Evolutionary conservation across 2,888 invertebrate species (phyloP).

Genomic region (Caenorhabditis sp.): DNA sequence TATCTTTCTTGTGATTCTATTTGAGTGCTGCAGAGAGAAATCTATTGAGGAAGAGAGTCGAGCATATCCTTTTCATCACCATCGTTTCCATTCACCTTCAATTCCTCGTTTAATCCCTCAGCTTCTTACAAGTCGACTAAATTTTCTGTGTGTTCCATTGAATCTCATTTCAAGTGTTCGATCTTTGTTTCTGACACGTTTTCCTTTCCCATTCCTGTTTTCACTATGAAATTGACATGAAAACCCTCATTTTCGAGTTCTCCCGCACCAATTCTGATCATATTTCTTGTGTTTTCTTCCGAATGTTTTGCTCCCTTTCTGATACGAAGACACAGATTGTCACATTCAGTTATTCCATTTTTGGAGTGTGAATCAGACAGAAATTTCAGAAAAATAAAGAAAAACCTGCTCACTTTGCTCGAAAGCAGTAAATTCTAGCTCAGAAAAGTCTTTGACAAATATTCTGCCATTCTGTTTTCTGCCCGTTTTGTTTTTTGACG

Average conservation of each 20-base stretch:
- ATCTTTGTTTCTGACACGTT: not conserved
- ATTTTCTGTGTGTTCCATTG: not conserved
- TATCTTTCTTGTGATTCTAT: too few relatives aligned
- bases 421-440: not conserved
- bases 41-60: too few relatives aligned
- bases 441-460: not conserved
- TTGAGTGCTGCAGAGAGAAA: too few relatives aligned
- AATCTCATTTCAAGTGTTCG: not conserved
- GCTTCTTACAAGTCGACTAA: not conserved
- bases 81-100: not conserved
- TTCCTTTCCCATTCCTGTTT: not conserved
- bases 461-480: slow-evolving; percentile 1
- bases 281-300: not conserved
- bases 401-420: not conserved
- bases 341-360: slow-evolving; percentile 6
- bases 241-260: not conserved
- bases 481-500: not conserved
- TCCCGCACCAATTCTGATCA: not conserved
- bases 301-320: slow-evolving; percentile 1
- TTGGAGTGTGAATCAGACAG: not conserved
- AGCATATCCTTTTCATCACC: too few relatives aligned
- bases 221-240: not conserved
- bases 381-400: slow-evolving; percentile 25
- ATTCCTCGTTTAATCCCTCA: not conserved
- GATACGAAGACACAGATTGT: slow-evolving; percentile 11